Conservation (phyloP, 2,113 vertebrate species). For the Bathybates hornii region DNA sequence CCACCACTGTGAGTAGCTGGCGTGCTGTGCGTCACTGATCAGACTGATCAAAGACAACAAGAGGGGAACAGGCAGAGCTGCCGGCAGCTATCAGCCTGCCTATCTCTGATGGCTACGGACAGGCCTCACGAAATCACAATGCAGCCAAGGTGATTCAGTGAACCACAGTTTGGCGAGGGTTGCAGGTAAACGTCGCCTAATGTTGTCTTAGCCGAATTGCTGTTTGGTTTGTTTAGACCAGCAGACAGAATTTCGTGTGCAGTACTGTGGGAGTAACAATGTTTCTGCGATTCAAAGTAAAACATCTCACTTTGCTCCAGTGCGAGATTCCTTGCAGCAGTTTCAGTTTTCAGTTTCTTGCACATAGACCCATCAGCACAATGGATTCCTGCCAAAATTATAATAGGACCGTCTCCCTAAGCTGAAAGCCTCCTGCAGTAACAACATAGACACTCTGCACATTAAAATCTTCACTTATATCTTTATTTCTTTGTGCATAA, state of each 20-base stretch:
- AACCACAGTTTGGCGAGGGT: background rate
- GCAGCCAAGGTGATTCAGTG: background rate
- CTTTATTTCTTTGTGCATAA: background rate
- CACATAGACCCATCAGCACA: background rate
- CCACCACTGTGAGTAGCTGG: conserved; percentile 18
- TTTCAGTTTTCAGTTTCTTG: background rate
- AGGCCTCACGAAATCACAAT: too few relatives aligned
- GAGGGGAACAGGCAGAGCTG: conserved; percentile 77
- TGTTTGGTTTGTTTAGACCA: background rate
- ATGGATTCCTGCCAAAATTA: background rate
- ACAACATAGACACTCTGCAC: background rate
- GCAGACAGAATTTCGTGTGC: background rate
- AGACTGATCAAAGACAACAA: conserved; percentile 79
- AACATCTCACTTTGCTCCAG: background rate
- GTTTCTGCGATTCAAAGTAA: background rate
- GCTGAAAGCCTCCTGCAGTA: background rate
- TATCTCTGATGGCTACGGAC: conserved; percentile 63
- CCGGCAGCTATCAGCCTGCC: conserved; percentile 71
- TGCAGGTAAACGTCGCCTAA: background rate
- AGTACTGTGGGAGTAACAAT: background rate
- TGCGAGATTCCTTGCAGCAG: background rate
- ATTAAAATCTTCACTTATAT: background rate
- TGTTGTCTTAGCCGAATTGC: background rate
- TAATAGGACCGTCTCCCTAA: background rate
- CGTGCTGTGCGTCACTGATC: conserved; percentile 60